phyloP scores from a whole-genome alignment of 1,140 invertebrate genomes.

The Atta colombica region DNA sequence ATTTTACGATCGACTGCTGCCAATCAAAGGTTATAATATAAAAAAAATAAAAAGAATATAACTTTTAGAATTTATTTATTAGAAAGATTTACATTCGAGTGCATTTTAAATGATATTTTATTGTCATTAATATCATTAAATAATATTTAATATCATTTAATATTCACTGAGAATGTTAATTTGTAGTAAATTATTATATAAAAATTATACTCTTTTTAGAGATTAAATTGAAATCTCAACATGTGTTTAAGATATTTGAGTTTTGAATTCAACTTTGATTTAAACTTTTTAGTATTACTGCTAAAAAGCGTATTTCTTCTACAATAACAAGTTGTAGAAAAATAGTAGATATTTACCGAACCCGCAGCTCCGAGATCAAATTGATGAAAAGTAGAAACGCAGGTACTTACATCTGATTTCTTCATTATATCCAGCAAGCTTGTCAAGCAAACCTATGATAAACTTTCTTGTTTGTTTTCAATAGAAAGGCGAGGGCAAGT shows the following conservation, averaged over 20 bases:
- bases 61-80: too few species aligned
- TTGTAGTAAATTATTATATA: neutral
- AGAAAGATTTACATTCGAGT: too few species aligned
- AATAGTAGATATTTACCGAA: constrained; percentile 62
- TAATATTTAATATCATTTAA: too few species aligned
- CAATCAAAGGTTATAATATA: too few species aligned
- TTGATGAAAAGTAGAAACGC: constrained; percentile 60
- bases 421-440: constrained; percentile 47
- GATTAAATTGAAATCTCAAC: neutral
- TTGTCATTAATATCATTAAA: too few species aligned
- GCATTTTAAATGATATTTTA: too few species aligned
- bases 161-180: too few species aligned
- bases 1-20: too few species aligned
- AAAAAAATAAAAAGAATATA: too few species aligned
- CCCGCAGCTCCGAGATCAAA: constrained; percentile 60
- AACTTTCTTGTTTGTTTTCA: constrained; percentile 67
- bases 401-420: constrained; percentile 70
- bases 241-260: neutral
- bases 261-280: constrained; percentile 1
- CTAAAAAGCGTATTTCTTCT: neutral
- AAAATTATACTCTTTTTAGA: neutral
- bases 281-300: neutral
- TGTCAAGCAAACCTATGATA: constrained; percentile 52
- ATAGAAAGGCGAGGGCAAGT: constrained; percentile 22
- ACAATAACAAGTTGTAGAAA: neutral